phyloP scores from a whole-genome alignment of 2,797 vertebrate genomes.

The Pogoniulus pusillus region DNA sequence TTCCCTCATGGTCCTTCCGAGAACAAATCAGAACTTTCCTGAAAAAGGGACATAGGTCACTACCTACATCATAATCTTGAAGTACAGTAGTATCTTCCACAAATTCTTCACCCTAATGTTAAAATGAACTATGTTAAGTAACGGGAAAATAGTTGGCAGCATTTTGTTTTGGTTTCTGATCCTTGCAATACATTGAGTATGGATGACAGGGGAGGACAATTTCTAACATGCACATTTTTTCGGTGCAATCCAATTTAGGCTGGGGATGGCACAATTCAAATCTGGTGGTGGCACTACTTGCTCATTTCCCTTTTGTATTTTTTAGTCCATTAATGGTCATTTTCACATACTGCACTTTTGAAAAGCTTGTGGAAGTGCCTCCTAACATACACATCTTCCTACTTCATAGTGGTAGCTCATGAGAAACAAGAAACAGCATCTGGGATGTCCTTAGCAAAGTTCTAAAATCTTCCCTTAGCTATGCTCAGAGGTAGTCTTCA shows the following conservation, averaged over 20 bases:
- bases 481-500: background rate
- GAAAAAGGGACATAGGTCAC: background rate
- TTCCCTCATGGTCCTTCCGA: background rate
- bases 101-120: background rate
- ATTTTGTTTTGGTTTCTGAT: background rate
- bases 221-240: background rate
- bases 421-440: background rate
- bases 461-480: background rate
- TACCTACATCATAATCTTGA: background rate
- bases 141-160: background rate
- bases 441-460: background rate
- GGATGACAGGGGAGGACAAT: background rate
- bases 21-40: background rate
- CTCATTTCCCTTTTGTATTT: background rate
- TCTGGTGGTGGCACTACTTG: background rate
- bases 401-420: background rate
- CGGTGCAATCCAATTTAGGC: background rate
- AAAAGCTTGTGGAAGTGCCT: background rate
- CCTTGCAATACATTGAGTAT: background rate
- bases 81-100: background rate
- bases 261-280: background rate
- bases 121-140: background rate
- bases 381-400: background rate
- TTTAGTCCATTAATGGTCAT: background rate
- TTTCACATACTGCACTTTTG: background rate